Percentiles rank a stretch among this genome's conserved stretches.
Conservation (phyloP, 2,888 invertebrate species). For the Apamea anceps region DNA sequence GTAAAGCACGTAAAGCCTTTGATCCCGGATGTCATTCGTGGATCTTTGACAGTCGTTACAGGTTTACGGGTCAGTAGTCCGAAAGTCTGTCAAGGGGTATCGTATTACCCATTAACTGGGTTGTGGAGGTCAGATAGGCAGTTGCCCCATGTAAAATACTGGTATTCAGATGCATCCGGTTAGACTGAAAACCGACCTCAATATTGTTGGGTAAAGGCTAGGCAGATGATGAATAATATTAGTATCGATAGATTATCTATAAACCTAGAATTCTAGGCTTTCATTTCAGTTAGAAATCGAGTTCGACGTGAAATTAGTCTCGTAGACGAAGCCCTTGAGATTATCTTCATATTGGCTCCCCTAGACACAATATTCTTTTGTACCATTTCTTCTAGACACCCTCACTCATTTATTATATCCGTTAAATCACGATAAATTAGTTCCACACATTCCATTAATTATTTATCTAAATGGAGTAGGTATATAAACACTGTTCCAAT, state of each 20-base stretch:
- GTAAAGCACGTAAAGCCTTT: too few relatives aligned
- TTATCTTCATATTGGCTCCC: constrained; percentile 1
- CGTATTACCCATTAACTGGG: too few relatives aligned
- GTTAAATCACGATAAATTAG: background rate
- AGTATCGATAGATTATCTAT: background rate
- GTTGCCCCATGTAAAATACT: too few relatives aligned
- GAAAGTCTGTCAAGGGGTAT: too few relatives aligned
- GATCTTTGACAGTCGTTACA: too few relatives aligned
- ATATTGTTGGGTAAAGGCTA: too few relatives aligned
- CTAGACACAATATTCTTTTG: constrained; percentile 1
- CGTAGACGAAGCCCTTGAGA: constrained; percentile 14
- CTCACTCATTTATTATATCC: background rate
- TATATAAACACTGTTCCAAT: background rate
- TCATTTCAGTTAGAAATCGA: background rate
- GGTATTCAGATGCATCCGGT: too few relatives aligned
- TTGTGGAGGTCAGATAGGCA: too few relatives aligned
- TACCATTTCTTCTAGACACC: constrained; percentile 8
- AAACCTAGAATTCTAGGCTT: background rate
- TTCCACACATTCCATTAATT: background rate
- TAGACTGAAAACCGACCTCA: too few relatives aligned
- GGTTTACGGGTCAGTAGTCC: too few relatives aligned
- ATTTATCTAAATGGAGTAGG: background rate
- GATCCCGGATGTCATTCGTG: too few relatives aligned
- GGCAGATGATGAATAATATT: background rate
- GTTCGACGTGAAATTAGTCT: background rate